These are phyloP conservation scores for Prinia subflava DNA, from an alignment of 2,113 vertebrate species.

Conservation along the genomic window DNA sequence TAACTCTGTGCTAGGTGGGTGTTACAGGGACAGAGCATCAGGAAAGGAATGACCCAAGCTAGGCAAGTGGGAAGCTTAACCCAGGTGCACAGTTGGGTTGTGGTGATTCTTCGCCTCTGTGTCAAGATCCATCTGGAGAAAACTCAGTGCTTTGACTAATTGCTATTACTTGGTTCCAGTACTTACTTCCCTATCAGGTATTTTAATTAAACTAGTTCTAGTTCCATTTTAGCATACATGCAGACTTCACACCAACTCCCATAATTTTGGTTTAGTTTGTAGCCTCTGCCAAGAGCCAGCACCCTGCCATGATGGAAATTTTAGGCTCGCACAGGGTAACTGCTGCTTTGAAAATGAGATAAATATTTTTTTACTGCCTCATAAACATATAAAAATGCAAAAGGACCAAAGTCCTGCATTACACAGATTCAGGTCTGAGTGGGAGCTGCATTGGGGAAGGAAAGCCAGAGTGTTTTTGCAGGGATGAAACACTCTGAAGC, in stretches of 20 bases:
- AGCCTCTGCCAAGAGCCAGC: background rate
- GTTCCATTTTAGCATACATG: background rate
- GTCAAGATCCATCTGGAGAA: background rate
- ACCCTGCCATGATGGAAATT: background rate
- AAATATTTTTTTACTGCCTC: background rate
- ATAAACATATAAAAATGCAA: background rate
- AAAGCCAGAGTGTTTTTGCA: background rate
- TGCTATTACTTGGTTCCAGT: background rate
- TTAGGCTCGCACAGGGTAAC: background rate
- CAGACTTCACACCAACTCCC: background rate
- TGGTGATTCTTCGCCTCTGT: background rate
- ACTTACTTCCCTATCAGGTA: background rate
- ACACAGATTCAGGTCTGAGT: background rate
- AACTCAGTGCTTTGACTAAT: background rate
- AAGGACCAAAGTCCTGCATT: background rate
- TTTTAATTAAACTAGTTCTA: background rate
- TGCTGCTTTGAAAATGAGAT: background rate
- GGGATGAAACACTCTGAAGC: background rate
- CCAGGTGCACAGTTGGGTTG: background rate
- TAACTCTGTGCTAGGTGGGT: background rate
- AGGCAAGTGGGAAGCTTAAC: background rate
- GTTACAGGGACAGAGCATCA: rapidly evolving
- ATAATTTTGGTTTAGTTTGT: background rate
- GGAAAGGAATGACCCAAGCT: background rate
- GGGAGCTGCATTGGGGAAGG: background rate